Evolutionary conservation across 2,797 vertebrate genomes (phyloP).

Genomic region (Gadopsis bispinosus): DNA sequence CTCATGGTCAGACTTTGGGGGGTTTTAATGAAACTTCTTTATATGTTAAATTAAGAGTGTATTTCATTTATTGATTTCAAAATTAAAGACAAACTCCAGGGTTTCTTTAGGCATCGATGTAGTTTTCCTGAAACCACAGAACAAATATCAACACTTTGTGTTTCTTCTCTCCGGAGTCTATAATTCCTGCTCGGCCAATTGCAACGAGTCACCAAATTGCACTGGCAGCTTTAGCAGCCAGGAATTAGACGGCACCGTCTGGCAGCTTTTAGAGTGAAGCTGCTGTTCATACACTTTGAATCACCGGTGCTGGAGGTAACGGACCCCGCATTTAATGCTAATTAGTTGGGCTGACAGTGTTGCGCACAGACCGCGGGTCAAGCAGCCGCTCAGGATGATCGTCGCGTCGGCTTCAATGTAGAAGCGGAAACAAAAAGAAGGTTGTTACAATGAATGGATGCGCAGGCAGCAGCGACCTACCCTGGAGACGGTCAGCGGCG

Average conservation of each 20-base stretch:
- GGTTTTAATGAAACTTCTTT: no score
- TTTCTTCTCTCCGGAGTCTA: background rate
- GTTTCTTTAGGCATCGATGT: background rate
- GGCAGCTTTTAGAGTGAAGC: slow-evolving; percentile 24
- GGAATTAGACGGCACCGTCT: slow-evolving; percentile 48
- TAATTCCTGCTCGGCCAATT: background rate
- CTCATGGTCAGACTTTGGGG: background rate
- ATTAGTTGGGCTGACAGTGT: background rate
- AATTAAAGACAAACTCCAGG: background rate
- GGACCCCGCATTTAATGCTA: background rate
- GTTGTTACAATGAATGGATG: slow-evolving; percentile 42
- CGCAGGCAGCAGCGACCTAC: slow-evolving; percentile 79
- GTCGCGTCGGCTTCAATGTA: no score
- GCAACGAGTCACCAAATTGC: slow-evolving; percentile 15
- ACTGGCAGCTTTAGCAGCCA: slow-evolving; percentile 30
- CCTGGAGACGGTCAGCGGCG: slow-evolving; percentile 94
- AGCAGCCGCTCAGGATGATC: background rate
- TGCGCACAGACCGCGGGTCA: no score
- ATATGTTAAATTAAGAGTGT: background rate
- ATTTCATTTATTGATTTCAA: background rate
- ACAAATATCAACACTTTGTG: background rate
- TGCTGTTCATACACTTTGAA: slow-evolving; percentile 7
- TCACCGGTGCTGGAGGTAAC: background rate
- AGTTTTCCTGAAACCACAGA: background rate
- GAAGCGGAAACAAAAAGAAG: background rate